Evolutionary conservation across 2,888 invertebrate genomes (phyloP), one percentile per base, ranked within the genome.

Genomic region (Lepidochrysops patricia): DNA sequence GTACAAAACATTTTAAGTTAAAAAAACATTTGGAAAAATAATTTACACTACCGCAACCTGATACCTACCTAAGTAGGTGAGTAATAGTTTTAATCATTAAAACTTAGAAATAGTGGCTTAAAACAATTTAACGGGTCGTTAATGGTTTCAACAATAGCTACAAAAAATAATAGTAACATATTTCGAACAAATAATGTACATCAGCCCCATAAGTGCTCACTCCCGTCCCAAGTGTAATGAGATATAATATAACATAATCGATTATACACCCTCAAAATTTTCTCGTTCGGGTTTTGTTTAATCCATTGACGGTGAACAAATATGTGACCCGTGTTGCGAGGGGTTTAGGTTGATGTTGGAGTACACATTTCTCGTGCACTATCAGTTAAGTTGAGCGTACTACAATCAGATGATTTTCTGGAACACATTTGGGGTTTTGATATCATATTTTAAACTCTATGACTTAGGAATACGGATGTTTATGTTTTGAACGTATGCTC

Each of bases 181-280:
- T 70, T 71, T 70, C 61, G 60, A 64, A 64, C 68, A 68, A 69
- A 68, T 70, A 70, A 70, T 69, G 61, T 64, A 66, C 66, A 61
- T 63, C 65, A 69, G 68, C 70, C 70, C 72, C 69, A 70, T 70
- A 67, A 69, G 68, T 72, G 66, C 66, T 63, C 61, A 59, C 57
- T 50, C 52, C 35, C 64, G 65, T 74, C 73, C 74, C 76, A 70
- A 68, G 70, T 73, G 73, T 81, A 79, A 81, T 77, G 72, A 76
- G 76, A 76, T 80, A 76, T 80, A 79, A 79, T 77, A 76, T 70
- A 80, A 75, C 74, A 70, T 81, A 81, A 82, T 84, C 82, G 83
- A 83, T 84, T 82, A 78, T 75, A 79, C 80, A 73, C 79, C 81
- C 57, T 81, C 71, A 70, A 77, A 76, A 72, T 79, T 43, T 79